These are phyloP conservation scores for Monopis laevigella DNA, from an alignment of 2,888 invertebrate species.

Conservation along the genomic window DNA sequence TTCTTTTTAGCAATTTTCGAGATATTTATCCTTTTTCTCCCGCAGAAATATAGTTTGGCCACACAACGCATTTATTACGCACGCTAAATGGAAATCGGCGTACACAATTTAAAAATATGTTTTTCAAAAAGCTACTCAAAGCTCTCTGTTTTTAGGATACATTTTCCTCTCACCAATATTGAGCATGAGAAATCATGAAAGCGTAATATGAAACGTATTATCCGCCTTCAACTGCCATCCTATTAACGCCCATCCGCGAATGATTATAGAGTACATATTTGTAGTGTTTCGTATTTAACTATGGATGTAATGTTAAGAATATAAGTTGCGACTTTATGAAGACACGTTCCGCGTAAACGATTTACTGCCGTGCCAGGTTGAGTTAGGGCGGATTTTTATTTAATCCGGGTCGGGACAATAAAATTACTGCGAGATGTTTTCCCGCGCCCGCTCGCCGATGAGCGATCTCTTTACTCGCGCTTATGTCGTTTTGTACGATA, in stretches of 20 bases:
- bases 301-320: slow-evolving; percentile 44
- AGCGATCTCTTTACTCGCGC: slow-evolving; percentile 42
- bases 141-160: not conserved
- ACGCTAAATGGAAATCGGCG: slow-evolving; percentile 43
- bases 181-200: slow-evolving; percentile 19
- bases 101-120: not conserved
- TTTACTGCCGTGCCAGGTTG: slow-evolving; percentile 35
- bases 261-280: slow-evolving; percentile 51
- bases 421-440: slow-evolving; percentile 54
- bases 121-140: not conserved
- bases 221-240: slow-evolving; percentile 38
- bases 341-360: slow-evolving; percentile 33
- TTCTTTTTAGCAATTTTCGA: too few relatives aligned
- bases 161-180: not conserved
- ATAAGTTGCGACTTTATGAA: slow-evolving; percentile 44
- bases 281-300: slow-evolving; percentile 29
- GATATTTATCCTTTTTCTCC: slow-evolving; percentile 53
- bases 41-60: slow-evolving; percentile 43
- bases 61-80: slow-evolving; percentile 29
- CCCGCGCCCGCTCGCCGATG: slow-evolving; percentile 49
- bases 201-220: slow-evolving; percentile 40
- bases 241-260: slow-evolving; percentile 45
- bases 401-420: slow-evolving; percentile 36
- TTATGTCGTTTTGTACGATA: slow-evolving; percentile 1
- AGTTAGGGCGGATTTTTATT: slow-evolving; percentile 45